phyloP scores from a whole-genome alignment of 2,113 vertebrate genomes.

The Channa maculata region DNA sequence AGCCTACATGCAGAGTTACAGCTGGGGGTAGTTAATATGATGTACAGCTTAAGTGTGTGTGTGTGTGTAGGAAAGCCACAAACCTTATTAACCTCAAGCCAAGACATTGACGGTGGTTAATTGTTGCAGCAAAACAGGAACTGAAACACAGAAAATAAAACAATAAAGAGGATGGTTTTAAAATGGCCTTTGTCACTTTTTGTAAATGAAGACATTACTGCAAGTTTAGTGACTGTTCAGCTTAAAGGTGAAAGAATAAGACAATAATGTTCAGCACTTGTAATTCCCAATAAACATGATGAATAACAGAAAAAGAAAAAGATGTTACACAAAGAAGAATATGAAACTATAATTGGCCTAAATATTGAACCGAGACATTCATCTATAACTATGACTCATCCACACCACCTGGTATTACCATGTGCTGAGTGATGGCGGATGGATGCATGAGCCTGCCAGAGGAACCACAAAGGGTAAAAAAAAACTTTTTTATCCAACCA shows the following conservation, averaged over 20 bases:
- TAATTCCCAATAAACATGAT: neutral
- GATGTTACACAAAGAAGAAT: neutral
- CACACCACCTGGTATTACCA: conserved; percentile 35
- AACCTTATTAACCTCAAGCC: conserved; percentile 62
- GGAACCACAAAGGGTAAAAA: conserved; percentile 1
- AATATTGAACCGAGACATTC: neutral
- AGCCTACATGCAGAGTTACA: conserved; percentile 8
- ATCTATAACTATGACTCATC: conserved; percentile 33
- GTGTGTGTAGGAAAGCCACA: too few relatives aligned
- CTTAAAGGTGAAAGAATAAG: neutral
- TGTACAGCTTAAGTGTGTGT: neutral
- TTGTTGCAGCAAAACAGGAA: conserved; percentile 53
- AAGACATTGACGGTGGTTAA: conserved; percentile 62
- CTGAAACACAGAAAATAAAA: conserved; percentile 55
- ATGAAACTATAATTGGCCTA: neutral
- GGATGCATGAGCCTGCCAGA: neutral
- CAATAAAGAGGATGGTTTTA: conserved; percentile 17
- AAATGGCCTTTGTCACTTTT: neutral
- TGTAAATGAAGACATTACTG: neutral
- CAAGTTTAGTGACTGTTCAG: neutral
- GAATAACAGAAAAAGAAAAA: neutral
- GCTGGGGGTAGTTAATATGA: too few relatives aligned
- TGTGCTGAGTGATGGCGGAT: conserved; percentile 1
- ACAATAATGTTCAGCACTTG: neutral
- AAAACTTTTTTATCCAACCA: neutral